Percentiles rank a stretch among this genome's conserved stretches.
phyloP scores from a whole-genome alignment of 2,888 invertebrate species.

The Zhuqinia jingwanae region DNA sequence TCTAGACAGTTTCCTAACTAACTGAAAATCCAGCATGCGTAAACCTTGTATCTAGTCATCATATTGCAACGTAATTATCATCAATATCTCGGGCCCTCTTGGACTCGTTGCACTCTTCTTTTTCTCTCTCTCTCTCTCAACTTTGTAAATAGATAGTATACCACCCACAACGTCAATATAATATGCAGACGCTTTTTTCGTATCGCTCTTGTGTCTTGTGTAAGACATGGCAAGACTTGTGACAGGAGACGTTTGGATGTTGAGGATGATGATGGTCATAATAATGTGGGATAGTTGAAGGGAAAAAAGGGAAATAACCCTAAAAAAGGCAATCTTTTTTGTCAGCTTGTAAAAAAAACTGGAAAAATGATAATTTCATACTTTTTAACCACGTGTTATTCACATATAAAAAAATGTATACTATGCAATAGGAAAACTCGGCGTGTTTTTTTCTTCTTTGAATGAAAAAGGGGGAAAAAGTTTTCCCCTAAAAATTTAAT shows the following conservation, averaged over 20 bases:
- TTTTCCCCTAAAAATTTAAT: constrained; percentile 57
- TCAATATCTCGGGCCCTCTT: constrained; percentile 61
- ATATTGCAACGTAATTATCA: constrained; percentile 74
- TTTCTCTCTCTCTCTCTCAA: background rate
- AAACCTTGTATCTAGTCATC: constrained; percentile 74
- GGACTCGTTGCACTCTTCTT: constrained; percentile 7
- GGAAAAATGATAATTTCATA: constrained; percentile 39
- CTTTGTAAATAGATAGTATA: background rate
- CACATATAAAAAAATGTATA: constrained; percentile 14
- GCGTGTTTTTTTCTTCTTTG: too few species aligned
- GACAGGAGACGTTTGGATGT: constrained; percentile 40
- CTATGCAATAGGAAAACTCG: background rate
- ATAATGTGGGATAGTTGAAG: constrained; percentile 2
- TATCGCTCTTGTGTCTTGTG: background rate
- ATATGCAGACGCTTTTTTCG: too few species aligned
- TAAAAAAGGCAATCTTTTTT: background rate
- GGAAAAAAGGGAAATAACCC: constrained; percentile 23
- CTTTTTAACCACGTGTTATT: constrained; percentile 35
- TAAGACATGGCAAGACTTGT: constrained; percentile 9
- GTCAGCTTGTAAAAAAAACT: constrained; percentile 50
- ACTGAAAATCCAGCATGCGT: constrained; percentile 73
- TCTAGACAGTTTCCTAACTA: constrained; percentile 72
- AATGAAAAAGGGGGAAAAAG: constrained; percentile 50
- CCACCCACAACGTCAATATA: background rate
- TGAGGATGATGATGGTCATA: constrained; percentile 22